Conservation (phyloP, 2,888 invertebrate genomes). For the Crocallis elinguaria region DNA sequence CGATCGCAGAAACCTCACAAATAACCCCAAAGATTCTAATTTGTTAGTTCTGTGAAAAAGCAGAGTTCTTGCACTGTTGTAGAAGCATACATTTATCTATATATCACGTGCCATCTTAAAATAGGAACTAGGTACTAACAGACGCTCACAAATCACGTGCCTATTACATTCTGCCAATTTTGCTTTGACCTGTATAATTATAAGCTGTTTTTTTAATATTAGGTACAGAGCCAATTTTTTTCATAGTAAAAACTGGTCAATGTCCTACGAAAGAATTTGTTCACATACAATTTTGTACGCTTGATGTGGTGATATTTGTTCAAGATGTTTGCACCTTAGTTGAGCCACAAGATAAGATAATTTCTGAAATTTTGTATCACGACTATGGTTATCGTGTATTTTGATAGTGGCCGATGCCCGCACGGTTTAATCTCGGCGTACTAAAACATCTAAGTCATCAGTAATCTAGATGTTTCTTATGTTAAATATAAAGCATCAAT, state of each 20-base stretch:
- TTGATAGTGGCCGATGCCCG: constrained; percentile 59
- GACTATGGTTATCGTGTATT: constrained; percentile 57
- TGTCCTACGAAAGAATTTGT: constrained; percentile 40
- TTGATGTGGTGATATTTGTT: constrained; percentile 53
- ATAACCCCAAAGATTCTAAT: constrained; percentile 5
- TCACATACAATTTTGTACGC: constrained; percentile 39
- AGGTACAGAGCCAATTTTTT: constrained; percentile 48
- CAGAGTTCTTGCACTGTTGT: constrained; percentile 4
- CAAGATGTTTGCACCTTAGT: constrained; percentile 67
- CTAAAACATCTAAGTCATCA: constrained; percentile 58
- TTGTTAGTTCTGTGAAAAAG: constrained; percentile 9
- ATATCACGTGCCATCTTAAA: constrained; percentile 30
- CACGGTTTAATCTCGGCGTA: constrained; percentile 57
- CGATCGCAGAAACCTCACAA: constrained; percentile 23
- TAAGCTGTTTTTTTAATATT: constrained; percentile 34
- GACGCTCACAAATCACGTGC: constrained; percentile 32
- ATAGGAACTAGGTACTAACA: constrained; percentile 14
- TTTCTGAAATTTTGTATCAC: constrained; percentile 68
- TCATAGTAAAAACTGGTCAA: constrained; percentile 45
- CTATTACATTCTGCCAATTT: constrained; percentile 44
- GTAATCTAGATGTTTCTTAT: constrained; percentile 49
- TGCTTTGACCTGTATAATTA: constrained; percentile 26
- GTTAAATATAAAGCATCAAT: constrained; percentile 57
- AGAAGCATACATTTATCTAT: too few relatives aligned
- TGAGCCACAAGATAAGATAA: constrained; percentile 70